Evolutionary conservation across 1,140 invertebrate genomes (phyloP).

Genomic region (Lepidurus arcticus): DNA sequence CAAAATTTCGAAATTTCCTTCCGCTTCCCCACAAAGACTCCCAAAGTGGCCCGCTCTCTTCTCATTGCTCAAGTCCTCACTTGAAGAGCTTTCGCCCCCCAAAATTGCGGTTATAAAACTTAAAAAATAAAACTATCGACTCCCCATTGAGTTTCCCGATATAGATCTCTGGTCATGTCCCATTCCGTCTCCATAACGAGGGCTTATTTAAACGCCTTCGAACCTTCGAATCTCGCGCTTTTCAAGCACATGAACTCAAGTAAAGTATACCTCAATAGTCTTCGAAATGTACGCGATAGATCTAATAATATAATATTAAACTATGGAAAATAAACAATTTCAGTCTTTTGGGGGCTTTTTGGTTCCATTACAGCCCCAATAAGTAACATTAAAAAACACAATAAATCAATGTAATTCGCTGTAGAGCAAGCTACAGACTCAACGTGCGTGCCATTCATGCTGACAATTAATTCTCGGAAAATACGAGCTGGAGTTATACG

Average conservation of each 20-base stretch:
- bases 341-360: too few species aligned
- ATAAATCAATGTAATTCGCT: too few species aligned
- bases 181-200: not conserved
- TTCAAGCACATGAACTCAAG: too few species aligned
- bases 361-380: too few species aligned
- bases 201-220: not conserved
- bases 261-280: too few species aligned
- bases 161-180: not conserved
- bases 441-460: not conserved
- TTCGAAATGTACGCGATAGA: too few species aligned
- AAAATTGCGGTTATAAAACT: not conserved
- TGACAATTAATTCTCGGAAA: slow-evolving; percentile 4
- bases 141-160: not conserved
- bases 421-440: not conserved
- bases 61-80: not conserved
- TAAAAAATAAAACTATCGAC: not conserved
- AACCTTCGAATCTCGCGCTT: not conserved
- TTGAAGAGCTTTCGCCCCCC: not conserved
- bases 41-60: not conserved
- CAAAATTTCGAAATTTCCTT: not conserved
- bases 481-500: not conserved
- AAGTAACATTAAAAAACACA: too few species aligned
- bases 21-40: not conserved
- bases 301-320: too few species aligned
- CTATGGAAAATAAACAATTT: too few species aligned